Percentiles rank a stretch among this genome's conserved stretches.
phyloP scores from a whole-genome alignment of 2,888 invertebrate genomes.

The Cataglyphis rosenhaueri region DNA sequence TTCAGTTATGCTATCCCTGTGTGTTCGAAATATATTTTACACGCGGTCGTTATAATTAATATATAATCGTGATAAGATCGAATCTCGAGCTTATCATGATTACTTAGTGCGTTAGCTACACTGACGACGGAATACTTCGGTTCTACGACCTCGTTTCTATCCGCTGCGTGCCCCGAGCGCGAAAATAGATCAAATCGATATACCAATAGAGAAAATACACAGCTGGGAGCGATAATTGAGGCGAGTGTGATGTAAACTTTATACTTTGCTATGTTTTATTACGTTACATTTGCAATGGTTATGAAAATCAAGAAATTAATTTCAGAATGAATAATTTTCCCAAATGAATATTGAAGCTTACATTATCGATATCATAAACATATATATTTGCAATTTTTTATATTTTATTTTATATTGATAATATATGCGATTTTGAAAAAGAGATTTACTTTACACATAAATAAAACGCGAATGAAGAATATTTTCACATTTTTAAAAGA shows the following conservation, averaged over 20 bases:
- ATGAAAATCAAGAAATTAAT: not conserved
- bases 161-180: slow-evolving; percentile 34
- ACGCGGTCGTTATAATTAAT: not conserved
- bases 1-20: not conserved
- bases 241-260: slow-evolving; percentile 4
- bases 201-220: slow-evolving; percentile 44
- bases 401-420: not conserved
- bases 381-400: not conserved
- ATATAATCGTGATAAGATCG: not conserved
- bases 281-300: not conserved
- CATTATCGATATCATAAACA: not conserved
- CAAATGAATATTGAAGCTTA: not conserved
- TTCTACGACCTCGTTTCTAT: slow-evolving; percentile 52
- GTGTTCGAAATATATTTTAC: not conserved
- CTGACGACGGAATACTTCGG: slow-evolving; percentile 26
- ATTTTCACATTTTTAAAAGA: not conserved
- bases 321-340: slow-evolving; percentile 6
- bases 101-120: not conserved
- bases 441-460: not conserved
- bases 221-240: slow-evolving; percentile 39
- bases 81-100: slow-evolving; percentile 8
- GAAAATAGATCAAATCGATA: slow-evolving; percentile 56
- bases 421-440: not conserved
- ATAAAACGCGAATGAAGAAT: not conserved
- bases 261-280: not conserved